Base-by-base conservation (phyloP, 1,140 invertebrate genomes). In the Drosophila repleta region DNA sequence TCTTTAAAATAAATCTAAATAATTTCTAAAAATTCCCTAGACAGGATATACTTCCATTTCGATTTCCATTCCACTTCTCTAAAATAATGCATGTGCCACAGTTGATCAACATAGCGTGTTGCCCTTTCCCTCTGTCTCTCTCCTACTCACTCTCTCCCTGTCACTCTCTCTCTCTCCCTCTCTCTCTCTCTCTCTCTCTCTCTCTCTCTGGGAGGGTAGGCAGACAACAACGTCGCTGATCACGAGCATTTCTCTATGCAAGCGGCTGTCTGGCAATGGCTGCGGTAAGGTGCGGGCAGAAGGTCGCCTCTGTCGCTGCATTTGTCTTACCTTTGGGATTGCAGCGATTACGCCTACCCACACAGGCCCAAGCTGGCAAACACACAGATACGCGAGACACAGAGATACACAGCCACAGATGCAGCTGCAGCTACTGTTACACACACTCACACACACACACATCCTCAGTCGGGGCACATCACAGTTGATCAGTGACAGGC, bases 231-330 rank as follows among this genome's bases (percentile, higher is more conserved):
- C 65, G 74, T 78, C 76, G 77, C 71, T 64, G 80, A 82, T 82
- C 80, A 82, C 79, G 79, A 84, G 79, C 49, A 79, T 76, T 65
- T 64, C 65, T 71, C 80, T 83, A 75, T 72, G 69, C 66, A 51
- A 74, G 75, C 75, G 77, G 48, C 77, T 74, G 61, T 51, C 71
- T 63, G 76, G 46, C 74, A 53, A 37, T 37, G 62, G 35, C 20
- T 48, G 53, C 10, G 45, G n/a, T 18, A 37, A 66, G 24, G 29
- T 21, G 18, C 39, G 32, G 55, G 56, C 49, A 55, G 63, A 60
- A 55, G 55, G 32, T 51, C 52, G 63, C 56, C 46, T 58, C 45
- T 43, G 62, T 55, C 41, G 61, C 17, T 69, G 79, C 75, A 77
- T 39, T 70, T 63, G 52, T 67, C 55, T 55, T 84, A 76, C 81